Percentiles rank a stretch among this genome's conserved stretches.
phyloP scores from a whole-genome alignment of 2,797 vertebrate genomes.

The Phrynocephalus forsythii region DNA sequence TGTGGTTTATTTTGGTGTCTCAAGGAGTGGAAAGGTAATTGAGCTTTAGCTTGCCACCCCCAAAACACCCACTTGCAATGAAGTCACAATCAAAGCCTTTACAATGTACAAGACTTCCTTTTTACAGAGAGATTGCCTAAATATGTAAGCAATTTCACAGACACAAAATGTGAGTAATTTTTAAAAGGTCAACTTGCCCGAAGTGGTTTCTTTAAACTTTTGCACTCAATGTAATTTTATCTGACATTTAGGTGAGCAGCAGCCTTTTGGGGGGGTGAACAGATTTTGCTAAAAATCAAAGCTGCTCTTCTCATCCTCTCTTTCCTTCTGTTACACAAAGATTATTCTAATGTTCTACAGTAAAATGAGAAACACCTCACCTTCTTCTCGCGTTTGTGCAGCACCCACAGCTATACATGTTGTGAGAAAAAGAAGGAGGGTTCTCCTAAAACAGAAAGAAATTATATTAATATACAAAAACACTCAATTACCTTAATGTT shows the following conservation, averaged over 20 bases:
- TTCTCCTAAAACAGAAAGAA: constrained; percentile 82
- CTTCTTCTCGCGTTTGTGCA: constrained; percentile 84
- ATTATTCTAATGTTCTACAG: constrained; percentile 13
- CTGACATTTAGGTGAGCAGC: constrained; percentile 59
- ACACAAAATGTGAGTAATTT: constrained; percentile 75
- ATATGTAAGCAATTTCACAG: constrained; percentile 81
- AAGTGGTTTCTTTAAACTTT: constrained; percentile 67
- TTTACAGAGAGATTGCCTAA: constrained; percentile 75
- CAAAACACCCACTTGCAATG: constrained; percentile 79
- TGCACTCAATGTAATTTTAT: constrained; percentile 54
- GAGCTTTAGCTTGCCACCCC: constrained; percentile 73
- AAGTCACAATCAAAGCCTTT: constrained; percentile 80
- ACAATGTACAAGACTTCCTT: constrained; percentile 77
- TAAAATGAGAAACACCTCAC: constrained; percentile 70
- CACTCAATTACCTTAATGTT: constrained; percentile 23
- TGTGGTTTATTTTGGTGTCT: constrained; percentile 59
- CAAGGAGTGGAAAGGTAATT: constrained; percentile 79
- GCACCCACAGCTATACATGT: constrained; percentile 87
- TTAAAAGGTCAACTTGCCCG: constrained; percentile 80
- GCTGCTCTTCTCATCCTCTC: constrained; percentile 14
- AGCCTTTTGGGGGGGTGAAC: constrained; percentile 34
- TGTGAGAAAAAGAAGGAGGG: constrained; percentile 88
- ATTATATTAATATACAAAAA: constrained; percentile 23
- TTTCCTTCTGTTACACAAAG: constrained; percentile 4
- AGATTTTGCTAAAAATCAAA: constrained; percentile 39